Evolutionary conservation across 2,888 invertebrate species (phyloP).

Genomic region (Stegana nigrithorax): DNA sequence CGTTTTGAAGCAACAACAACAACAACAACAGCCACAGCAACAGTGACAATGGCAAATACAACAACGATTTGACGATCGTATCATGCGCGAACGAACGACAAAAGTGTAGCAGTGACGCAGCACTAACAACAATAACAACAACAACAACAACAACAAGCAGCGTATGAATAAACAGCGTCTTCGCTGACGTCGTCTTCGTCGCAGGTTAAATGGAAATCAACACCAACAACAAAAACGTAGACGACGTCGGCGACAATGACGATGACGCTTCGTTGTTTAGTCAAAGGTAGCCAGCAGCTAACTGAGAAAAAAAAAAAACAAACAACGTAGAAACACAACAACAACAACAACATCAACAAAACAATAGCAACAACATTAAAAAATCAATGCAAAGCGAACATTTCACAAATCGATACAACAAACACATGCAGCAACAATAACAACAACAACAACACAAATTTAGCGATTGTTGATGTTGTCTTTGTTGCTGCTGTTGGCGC

Average conservation of each 20-base stretch:
- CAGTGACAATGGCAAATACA: too few species aligned
- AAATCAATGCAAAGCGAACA: too few species aligned
- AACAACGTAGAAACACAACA: background rate
- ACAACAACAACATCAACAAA: slow-evolving; percentile 15
- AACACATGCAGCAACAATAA: slow-evolving; percentile 24
- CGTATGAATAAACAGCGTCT: slow-evolving; percentile 32
- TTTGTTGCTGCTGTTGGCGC: slow-evolving; percentile 1
- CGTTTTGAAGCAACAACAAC: slow-evolving; percentile 49
- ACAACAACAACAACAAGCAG: slow-evolving; percentile 40
- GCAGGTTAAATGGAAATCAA: slow-evolving; percentile 61
- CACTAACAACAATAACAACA: slow-evolving; percentile 23
- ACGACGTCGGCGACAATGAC: background rate
- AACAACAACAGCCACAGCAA: slow-evolving; percentile 19
- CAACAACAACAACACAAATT: background rate
- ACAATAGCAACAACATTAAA: slow-evolving; percentile 37
- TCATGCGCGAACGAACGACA: slow-evolving; percentile 49
- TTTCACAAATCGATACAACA: slow-evolving; percentile 64
- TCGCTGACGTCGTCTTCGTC: slow-evolving; percentile 32
- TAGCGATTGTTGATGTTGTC: slow-evolving; percentile 9
- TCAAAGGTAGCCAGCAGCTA: background rate
- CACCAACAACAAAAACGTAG: slow-evolving; percentile 38
- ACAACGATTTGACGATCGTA: slow-evolving; percentile 56
- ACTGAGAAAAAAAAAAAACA: background rate
- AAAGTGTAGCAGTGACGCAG: too few species aligned
- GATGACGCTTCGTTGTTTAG: background rate